These are phyloP conservation scores for Malthinus flaveolus DNA, from an alignment of 2,888 invertebrate genomes.

Conservation along the genomic window DNA sequence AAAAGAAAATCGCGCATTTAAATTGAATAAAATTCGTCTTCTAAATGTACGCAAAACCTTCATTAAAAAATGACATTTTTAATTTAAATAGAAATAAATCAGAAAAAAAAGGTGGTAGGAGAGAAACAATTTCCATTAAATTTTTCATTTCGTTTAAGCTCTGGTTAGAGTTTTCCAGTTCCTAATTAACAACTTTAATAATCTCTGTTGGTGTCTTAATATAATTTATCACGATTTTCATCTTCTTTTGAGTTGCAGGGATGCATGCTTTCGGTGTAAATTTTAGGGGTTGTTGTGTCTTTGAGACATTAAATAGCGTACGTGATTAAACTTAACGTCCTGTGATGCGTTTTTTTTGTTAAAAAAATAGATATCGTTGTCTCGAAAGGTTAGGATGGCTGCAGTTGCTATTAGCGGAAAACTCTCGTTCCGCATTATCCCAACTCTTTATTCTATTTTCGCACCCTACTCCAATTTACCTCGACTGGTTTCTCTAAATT, in stretches of 20 bases:
- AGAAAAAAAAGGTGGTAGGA: constrained; percentile 11
- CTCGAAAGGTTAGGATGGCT: background rate
- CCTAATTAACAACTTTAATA: no score
- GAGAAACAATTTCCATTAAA: constrained; percentile 17
- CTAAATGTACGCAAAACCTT: constrained; percentile 37
- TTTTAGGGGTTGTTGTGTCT: no score
- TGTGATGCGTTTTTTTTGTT: no score
- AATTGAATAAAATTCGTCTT: constrained; percentile 32
- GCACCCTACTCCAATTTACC: constrained; percentile 22
- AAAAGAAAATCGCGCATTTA: background rate
- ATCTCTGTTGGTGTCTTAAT: no score
- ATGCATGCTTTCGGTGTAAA: no score
- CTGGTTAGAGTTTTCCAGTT: background rate
- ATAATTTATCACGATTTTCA: no score
- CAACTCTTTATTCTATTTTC: constrained; percentile 10
- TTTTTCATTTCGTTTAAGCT: constrained; percentile 17
- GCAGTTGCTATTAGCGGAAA: constrained; percentile 25
- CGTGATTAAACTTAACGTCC: no score
- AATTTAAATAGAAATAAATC: constrained; percentile 38
- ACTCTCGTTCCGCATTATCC: constrained; percentile 21
- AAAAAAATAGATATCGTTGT: no score
- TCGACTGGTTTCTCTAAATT: constrained; percentile 24
- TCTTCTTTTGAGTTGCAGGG: no score
- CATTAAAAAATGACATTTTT: constrained; percentile 39
- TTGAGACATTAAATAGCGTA: no score